Base-by-base conservation (phyloP, 2,797 vertebrate species). In the Podarcis siculus region DNA sequence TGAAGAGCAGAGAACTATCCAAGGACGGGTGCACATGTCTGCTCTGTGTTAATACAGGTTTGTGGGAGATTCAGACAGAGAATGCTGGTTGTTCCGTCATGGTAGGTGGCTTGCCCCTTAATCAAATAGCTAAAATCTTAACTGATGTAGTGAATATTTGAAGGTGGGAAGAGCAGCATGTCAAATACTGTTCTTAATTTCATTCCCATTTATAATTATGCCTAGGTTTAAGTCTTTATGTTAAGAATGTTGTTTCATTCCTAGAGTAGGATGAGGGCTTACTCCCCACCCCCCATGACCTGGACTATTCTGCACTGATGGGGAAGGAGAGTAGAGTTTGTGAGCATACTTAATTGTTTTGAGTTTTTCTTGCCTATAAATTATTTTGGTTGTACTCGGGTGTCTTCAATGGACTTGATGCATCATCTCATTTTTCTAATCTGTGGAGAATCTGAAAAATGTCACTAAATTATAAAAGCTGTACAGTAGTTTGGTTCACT, bases 401-500 rank as follows among this genome's bases (percentile, higher is more conserved):
- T 94, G 95, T 93, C 92, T 92, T 94, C 90, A 96, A 95, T 92
- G 89, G 95, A 95, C 95, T 91, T 90, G 92, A 94, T 89, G 92
- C 90, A 94, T 91, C 93, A 94, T 94, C 93, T 95, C 95, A 89
- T 89, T 73, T 85, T 92, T 95, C 81, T 94, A 94, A 95, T 95
- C 92, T 91, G 90, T 92, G 91, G 75, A 94, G 92, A 94, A 94
- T 92, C 94, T 92, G 89, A 89, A 90, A 94, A 67, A 90, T 25
- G 78, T 85, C 58, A 93, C 0, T 83, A 91, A 90, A 95, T 89
- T 94, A 92, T 90, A 91, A 96, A 95, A 86, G 92, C 23, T 93
- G 92, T 95, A 95, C 89, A 90, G 87, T 93, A 94, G 92, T 95
- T 95, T 95, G 92, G 92, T 94, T 95, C 93, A 96, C 93, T 91